phyloP scores from a whole-genome alignment of 2,113 vertebrate species.

The Platysteira castanea region DNA sequence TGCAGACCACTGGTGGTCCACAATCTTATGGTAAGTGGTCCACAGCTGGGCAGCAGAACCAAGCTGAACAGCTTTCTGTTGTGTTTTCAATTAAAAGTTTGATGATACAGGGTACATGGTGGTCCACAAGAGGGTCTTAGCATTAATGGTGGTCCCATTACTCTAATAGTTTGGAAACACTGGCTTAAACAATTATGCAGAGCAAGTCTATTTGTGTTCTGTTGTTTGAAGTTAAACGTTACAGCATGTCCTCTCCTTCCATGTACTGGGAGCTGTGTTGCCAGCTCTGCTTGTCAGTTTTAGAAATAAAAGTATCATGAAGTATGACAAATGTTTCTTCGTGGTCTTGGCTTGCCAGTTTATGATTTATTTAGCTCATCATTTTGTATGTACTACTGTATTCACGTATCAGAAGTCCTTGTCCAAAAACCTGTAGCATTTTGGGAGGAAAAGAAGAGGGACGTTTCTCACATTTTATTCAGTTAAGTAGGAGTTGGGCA shows the following conservation, averaged over 20 bases:
- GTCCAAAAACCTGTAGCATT: not conserved
- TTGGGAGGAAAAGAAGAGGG: not conserved
- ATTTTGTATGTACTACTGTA: not conserved
- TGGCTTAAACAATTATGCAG: not conserved
- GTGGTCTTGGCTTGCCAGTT: not conserved
- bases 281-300: not conserved
- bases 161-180: not conserved
- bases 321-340: not conserved
- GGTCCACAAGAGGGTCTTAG: not conserved
- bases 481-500: not conserved
- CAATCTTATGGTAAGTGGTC: not conserved
- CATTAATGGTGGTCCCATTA: slow-evolving; percentile 31
- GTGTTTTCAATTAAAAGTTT: slow-evolving; percentile 18
- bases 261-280: not conserved
- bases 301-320: not conserved
- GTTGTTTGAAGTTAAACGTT: slow-evolving; percentile 4
- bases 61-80: not conserved
- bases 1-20: slow-evolving; percentile 50
- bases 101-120: not conserved
- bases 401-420: not conserved
- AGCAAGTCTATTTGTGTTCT: not conserved
- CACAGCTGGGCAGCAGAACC: slow-evolving; percentile 35
- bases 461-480: not conserved
- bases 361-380: not conserved
- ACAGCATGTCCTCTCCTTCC: not conserved